Base-by-base conservation (phyloP, 2,113 vertebrate species). In the Myrmecobius fasciatus region DNA sequence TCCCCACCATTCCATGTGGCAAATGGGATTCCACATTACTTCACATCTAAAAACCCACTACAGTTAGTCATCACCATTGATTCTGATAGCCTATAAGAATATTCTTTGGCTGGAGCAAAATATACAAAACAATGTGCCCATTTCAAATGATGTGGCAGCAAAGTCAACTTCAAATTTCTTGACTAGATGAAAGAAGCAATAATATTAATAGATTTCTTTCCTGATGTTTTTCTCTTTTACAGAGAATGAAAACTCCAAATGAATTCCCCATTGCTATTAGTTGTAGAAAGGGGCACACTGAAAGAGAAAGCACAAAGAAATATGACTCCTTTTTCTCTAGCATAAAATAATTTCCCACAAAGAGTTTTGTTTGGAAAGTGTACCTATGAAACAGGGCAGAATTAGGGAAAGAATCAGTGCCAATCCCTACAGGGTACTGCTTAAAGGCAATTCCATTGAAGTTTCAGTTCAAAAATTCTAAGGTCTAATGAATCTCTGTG, bases 401-500 rank as follows among this genome's bases (percentile, higher is more conserved):
- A 96, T 98, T 97, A 96, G 89, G 88, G 97, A 97, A 97, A 95
- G 67, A 83, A 24, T 20, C 52, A 24, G 93, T 97, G 94, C 95
- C 94, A 97, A 53, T 90, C 92, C 93, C 94, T 97, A 91, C 93
- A 95, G 94, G 96, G 97, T 49, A n/a, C 52, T 3, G 4, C 92
- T 97, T 95, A 95, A 97, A 96, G 91, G 91, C 95, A 96, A 91
- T 52, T 89, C 97, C 91, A 96, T 60, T 98, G 97, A 98, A 96
- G 51, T 43, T 96, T 60, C 96, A 96, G 96, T 98, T 98, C 43
- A 97, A 97, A 98, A 98, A 96, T 95, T 92, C 92, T 94, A 94
- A 97, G 95, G 90, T 97, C 98, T 98, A 98, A 97, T 98, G 97
- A 98, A 98, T 97, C 94, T 98, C 97, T 49, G 51, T 97, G 52